A percentile compares a stretch with the other conserved stretches of the same genome.
Evolutionary conservation across 2,888 invertebrate genomes (phyloP).

Genomic region (Agriotes lineatus): DNA sequence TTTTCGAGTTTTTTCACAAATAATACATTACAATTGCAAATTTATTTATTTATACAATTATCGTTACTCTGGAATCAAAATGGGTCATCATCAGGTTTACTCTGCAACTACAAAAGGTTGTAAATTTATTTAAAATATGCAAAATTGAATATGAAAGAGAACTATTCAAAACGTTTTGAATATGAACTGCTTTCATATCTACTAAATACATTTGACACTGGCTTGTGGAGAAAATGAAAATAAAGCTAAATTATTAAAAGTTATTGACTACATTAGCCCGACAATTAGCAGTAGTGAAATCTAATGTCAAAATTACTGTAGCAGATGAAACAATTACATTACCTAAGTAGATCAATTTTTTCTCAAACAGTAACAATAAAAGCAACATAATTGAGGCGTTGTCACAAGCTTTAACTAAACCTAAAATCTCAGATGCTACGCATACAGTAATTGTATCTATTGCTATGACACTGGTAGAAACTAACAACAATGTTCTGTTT

Average conservation of each 20-base stretch:
- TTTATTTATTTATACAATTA: no score
- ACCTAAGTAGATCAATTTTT: background rate
- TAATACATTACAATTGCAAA: no score
- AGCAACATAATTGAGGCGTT: background rate
- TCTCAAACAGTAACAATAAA: conserved; percentile 5
- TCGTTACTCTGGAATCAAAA: no score
- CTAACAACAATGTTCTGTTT: background rate
- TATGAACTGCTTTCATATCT: background rate
- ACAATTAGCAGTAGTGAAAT: background rate
- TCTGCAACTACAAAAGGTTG: no score
- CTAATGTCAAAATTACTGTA: background rate
- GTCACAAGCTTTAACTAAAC: background rate
- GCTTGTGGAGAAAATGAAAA: background rate
- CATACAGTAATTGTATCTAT: background rate
- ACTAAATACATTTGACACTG: background rate
- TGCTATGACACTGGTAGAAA: background rate
- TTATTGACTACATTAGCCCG: background rate
- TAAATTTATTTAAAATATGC: no score
- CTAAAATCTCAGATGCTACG: background rate
- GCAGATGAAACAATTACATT: background rate
- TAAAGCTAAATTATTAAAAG: background rate
- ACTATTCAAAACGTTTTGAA: background rate
- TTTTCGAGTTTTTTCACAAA: no score
- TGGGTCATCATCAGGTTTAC: no score
- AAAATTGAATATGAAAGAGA: no score